Evolutionary conservation across 2,888 invertebrate genomes (phyloP).

Genomic region (Zootermopsis nevadensis): DNA sequence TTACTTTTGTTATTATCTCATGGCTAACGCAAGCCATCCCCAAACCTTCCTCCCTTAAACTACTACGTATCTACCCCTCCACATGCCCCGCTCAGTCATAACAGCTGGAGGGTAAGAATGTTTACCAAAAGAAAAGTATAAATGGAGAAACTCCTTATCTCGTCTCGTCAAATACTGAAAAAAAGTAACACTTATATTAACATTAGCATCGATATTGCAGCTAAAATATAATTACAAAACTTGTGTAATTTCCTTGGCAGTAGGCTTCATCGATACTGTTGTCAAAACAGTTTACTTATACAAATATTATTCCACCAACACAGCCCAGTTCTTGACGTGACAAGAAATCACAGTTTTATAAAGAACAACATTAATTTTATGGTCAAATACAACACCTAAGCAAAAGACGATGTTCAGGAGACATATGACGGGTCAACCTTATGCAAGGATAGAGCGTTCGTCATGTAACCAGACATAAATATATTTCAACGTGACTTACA

Average conservation of each 20-base stretch:
- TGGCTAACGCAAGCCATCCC: too few species aligned
- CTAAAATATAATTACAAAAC: not conserved
- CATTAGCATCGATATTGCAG: not conserved
- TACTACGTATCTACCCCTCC: too few species aligned
- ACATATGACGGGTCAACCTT: too few species aligned
- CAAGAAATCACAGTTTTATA: not conserved
- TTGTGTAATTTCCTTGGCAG: not conserved
- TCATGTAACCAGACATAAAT: not conserved
- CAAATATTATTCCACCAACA: not conserved
- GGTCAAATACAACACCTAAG: not conserved
- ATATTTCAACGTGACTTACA: not conserved
- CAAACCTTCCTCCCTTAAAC: too few species aligned
- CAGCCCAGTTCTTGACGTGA: not conserved
- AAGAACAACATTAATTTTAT: not conserved
- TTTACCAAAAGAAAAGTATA: not conserved
- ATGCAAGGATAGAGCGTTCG: not conserved
- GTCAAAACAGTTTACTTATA: not conserved
- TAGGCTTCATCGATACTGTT: not conserved
- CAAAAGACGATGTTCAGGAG: not conserved
- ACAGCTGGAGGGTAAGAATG: too few species aligned
- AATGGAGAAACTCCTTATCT: not conserved
- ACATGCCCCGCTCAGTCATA: too few species aligned
- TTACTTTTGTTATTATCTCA: too few species aligned
- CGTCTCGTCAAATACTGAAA: not conserved
- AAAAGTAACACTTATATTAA: not conserved